Percentiles rank a stretch among this genome's conserved stretches.
Evolutionary conservation across 2,888 invertebrate species (phyloP).

Genomic region (Alitta virens): DNA sequence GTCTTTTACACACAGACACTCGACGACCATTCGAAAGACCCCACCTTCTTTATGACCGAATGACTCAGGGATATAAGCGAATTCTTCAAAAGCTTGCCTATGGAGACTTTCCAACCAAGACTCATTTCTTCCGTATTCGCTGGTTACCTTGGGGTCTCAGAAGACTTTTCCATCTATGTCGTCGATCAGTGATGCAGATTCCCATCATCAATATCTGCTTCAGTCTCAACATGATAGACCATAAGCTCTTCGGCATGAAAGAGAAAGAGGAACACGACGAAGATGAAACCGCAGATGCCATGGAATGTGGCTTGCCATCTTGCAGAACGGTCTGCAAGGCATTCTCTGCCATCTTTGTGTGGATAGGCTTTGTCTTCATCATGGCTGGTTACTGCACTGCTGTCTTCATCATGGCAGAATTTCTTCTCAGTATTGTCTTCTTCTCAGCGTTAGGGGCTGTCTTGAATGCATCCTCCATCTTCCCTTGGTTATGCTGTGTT

Average conservation of each 20-base stretch:
- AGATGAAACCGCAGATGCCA: conserved; percentile 14
- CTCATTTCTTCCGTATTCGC: conserved; percentile 28
- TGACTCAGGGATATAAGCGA: conserved; percentile 26
- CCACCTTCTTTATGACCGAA: conserved; percentile 22
- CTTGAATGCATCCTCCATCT: conserved; percentile 24
- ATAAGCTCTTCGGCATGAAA: conserved; percentile 16
- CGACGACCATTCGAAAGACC: conserved; percentile 24
- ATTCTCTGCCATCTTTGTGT: conserved; percentile 18
- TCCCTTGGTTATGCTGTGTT: conserved; percentile 28
- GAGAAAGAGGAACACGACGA: conserved; percentile 12
- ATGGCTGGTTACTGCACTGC: conserved; percentile 30
- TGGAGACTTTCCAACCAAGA: conserved; percentile 25
- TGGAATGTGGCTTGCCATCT: conserved; percentile 5
- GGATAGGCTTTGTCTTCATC: conserved; percentile 28
- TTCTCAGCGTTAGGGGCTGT: conserved; percentile 26
- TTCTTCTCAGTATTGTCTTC: conserved; percentile 28
- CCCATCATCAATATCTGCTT: conserved; percentile 30
- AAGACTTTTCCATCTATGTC: conserved; percentile 17
- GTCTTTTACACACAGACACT: conserved; percentile 23
- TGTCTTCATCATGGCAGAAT: conserved; percentile 27
- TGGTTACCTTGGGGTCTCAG: conserved; percentile 29
- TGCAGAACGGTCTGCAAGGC: conserved; percentile 15
- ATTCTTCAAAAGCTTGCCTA: conserved; percentile 29
- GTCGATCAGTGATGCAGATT: conserved; percentile 22
- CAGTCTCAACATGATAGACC: conserved; percentile 19